A percentile compares a stretch with the other conserved stretches of the same genome.
Conservation (phyloP, 2,888 invertebrate species). For the Crioceris asparagi region DNA sequence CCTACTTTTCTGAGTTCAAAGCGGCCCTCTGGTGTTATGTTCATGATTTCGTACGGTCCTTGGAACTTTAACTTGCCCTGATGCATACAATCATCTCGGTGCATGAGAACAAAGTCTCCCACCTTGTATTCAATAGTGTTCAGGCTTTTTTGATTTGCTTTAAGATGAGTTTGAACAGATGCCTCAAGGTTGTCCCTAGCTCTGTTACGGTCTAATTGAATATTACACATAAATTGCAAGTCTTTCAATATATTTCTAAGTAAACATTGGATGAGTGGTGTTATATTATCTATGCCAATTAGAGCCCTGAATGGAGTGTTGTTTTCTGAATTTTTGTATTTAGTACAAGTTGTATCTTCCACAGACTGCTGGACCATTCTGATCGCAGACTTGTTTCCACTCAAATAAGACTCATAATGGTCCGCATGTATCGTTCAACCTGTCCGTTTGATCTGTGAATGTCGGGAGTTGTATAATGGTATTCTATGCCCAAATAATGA, state of each 20-base stretch:
- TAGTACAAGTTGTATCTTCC: too few relatives aligned
- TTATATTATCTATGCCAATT: background rate
- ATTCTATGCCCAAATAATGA: conserved; percentile 1
- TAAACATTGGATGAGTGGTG: background rate
- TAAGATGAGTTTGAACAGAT: background rate
- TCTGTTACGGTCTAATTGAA: background rate
- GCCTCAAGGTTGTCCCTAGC: background rate
- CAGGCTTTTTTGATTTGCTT: background rate
- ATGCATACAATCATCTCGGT: background rate
- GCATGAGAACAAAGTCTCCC: background rate
- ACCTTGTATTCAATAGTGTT: background rate
- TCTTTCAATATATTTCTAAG: background rate
- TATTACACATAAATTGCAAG: background rate
- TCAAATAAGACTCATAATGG: too few relatives aligned
- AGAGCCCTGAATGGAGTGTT: background rate
- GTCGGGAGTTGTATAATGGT: too few relatives aligned
- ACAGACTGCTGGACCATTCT: too few relatives aligned
- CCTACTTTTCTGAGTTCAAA: too few relatives aligned
- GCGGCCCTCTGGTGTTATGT: too few relatives aligned
- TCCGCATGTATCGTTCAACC: too few relatives aligned
- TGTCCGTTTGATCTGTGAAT: too few relatives aligned
- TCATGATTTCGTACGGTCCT: too few relatives aligned
- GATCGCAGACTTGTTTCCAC: background rate
- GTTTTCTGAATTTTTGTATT: too few relatives aligned
- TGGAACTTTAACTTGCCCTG: too few relatives aligned